Evolutionary conservation across 2,113 vertebrate species (phyloP), one percentile per base, ranked within the genome.

Genomic region (Ceyx cyanopectus): DNA sequence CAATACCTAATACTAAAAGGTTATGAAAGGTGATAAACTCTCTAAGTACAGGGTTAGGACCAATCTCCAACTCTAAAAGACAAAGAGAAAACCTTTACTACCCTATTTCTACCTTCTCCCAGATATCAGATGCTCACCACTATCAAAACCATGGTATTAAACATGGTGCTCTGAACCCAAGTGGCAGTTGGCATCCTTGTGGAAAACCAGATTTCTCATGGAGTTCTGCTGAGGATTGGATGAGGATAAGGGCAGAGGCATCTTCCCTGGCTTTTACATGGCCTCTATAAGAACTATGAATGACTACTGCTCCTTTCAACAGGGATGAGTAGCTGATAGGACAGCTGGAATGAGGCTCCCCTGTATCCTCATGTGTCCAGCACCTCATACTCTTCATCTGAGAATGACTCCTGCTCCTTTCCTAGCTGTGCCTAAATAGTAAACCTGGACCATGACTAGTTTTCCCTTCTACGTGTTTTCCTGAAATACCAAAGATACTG

Each of bases 201-300:
- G 6, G 68, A 50, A 53, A 81, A 68, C 23, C 0, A 0, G 22
- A 32, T 43, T 87, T 65, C 22, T 32, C 1, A 0, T 16, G 27
- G 30, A 32, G 41, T 62, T 87, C 43, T 90, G 16, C 17, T 20
- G 20, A 19, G 10, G 4, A 68, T 2, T 9, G 63, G 30, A 26
- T 16, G 34, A 58, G 21, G 43, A 16, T 16, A 51, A 53, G 40
- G 56, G 37, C 30, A 79, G 45, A 66, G 14, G 30, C 34, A 80
- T 14, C 3, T 5, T 14, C 14, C 30, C n/a, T 2, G 8, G 8
- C 26, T 81, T 51, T 34, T 58, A 22, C 14, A 13, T 5, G 45
- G 54, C 5, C 79, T 23, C 7, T 7, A 14, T 9, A 46, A 65
- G 37, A 43, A 37, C 58, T 26, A 9, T 3, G 56, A 73, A 24